These are phyloP conservation scores for Leucopsar rothschildi DNA, from an alignment of 2,113 vertebrate genomes.

Conservation along the genomic window DNA sequence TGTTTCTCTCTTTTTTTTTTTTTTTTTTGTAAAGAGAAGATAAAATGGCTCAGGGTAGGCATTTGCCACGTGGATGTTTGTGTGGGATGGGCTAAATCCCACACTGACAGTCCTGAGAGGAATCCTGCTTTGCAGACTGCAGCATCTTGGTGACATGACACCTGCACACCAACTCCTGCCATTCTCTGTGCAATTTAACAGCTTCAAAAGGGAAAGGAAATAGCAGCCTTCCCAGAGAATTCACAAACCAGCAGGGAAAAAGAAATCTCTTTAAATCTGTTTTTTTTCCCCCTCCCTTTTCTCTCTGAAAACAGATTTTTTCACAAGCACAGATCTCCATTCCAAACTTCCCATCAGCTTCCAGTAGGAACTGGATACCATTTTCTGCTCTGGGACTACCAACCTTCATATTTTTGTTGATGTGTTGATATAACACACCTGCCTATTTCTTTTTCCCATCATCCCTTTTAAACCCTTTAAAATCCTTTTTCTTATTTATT, in stretches of 20 bases:
- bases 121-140: not conserved
- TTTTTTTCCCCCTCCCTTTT: not conserved
- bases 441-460: not conserved
- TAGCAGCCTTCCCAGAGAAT: not conserved
- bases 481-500: not conserved
- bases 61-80: not conserved
- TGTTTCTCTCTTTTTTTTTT: not conserved
- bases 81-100: not conserved
- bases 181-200: not conserved
- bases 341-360: not conserved
- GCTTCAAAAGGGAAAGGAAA: not conserved
- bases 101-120: not conserved
- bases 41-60: not conserved
- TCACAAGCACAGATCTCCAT: not conserved
- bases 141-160: not conserved
- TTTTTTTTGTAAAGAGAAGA: not conserved
- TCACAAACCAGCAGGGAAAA: not conserved
- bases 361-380: not conserved
- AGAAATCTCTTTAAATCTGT: not conserved
- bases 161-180: not conserved
- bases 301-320: not conserved
- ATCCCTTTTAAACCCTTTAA: not conserved
- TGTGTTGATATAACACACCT: not conserved
- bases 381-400: not conserved
- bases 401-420: not conserved